A percentile compares a stretch with the other conserved stretches of the same genome.
Conservation (phyloP, 92 coral and sea anemone species). For the Epizoanthus ramosus region DNA sequence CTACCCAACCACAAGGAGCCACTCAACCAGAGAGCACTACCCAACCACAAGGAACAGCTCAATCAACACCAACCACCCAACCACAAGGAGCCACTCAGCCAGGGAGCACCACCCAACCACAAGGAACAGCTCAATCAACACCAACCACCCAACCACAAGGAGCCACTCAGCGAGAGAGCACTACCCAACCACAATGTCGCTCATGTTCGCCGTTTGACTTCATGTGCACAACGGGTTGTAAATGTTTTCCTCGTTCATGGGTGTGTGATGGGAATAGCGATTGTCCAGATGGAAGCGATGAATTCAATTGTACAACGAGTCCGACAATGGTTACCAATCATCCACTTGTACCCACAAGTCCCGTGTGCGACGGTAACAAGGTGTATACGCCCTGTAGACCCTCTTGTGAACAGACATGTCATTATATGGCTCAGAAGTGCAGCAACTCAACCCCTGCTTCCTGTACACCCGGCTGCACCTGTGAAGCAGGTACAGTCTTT, state of each 20-base stretch:
- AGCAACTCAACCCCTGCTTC: slow-evolving; percentile 6
- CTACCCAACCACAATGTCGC: slow-evolving; percentile 26
- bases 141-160: slow-evolving; percentile 1
- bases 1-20: not conserved
- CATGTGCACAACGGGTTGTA: slow-evolving; percentile 43
- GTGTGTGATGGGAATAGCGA: slow-evolving; percentile 59
- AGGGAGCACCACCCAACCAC: not conserved
- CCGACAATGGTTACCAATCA: slow-evolving; percentile 6
- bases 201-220: slow-evolving; percentile 51
- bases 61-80: not conserved
- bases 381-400: slow-evolving; percentile 68
- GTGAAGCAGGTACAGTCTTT: slow-evolving; percentile 72
- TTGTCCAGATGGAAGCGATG: slow-evolving; percentile 62
- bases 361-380: slow-evolving; percentile 48
- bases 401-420: slow-evolving; percentile 73
- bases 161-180: slow-evolving; percentile 7
- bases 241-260: slow-evolving; percentile 52
- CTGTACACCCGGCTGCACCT: slow-evolving; percentile 77
- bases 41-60: slow-evolving; percentile 10
- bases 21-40: no score
- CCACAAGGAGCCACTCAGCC: not conserved
- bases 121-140: slow-evolving; percentile 7
- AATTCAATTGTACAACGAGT: slow-evolving; percentile 41
- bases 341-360: slow-evolving; percentile 38
- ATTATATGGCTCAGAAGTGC: slow-evolving; percentile 73